These are phyloP conservation scores for Drosophila nigricruria DNA, from an alignment of 2,888 invertebrate species.

Conservation along the genomic window DNA sequence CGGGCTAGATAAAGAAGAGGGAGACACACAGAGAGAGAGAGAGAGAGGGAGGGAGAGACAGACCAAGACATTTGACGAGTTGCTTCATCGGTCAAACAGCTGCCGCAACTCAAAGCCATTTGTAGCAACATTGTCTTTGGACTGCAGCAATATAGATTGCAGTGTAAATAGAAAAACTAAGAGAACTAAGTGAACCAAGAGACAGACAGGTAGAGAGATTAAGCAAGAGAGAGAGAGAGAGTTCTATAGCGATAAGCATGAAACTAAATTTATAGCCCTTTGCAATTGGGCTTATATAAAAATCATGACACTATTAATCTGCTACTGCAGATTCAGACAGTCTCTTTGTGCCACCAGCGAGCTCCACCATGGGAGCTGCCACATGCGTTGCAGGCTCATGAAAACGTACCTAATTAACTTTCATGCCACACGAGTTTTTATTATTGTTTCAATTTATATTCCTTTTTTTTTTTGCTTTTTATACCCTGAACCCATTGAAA, in stretches of 20 bases:
- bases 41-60: constrained; percentile 10
- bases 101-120: constrained; percentile 32
- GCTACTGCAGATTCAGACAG: neutral
- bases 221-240: neutral
- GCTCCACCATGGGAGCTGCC: neutral
- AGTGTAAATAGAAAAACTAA: constrained; percentile 23
- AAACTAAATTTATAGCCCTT: neutral
- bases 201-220: constrained; percentile 5
- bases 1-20: neutral
- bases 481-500: too few species aligned
- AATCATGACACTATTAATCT: constrained; percentile 11
- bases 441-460: neutral
- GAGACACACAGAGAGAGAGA: constrained; percentile 6
- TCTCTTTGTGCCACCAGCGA: neutral
- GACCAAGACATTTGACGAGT: constrained; percentile 17
- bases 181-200: too few species aligned
- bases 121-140: constrained; percentile 20
- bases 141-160: constrained; percentile 28
- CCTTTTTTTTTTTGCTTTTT: neutral
- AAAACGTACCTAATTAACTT: constrained; percentile 56
- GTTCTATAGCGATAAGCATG: neutral
- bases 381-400: constrained; percentile 1
- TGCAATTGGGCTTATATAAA: constrained; percentile 1
- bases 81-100: constrained; percentile 38
- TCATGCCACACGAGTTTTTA: constrained; percentile 34